Evolutionary conservation across 2,797 vertebrate genomes (phyloP), one percentile per base, ranked within the genome.

Genomic region (Typhlichthys eigenmanni): DNA sequence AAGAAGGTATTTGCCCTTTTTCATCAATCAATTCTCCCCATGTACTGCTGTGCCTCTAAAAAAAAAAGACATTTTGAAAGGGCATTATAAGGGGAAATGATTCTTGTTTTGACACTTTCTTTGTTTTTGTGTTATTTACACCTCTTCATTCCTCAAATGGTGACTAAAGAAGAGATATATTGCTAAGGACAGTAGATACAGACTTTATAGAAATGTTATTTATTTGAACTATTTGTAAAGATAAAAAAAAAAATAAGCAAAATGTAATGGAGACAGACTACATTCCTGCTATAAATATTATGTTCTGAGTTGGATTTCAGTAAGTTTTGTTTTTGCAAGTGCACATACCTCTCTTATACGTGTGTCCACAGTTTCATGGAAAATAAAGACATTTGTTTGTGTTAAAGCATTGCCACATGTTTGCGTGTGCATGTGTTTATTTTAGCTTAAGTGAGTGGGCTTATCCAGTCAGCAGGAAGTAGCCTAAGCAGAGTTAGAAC

Each of bases 381-480:
- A 84, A 92, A 90, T 89, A 92, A 92, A 84, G 79, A 74, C 84
- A 87, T 90, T 88, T 67, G 79, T 92, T 92, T 93, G 87, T 90
- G 82, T 73, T 92, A 82, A 72, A 34, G 19, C 13, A 38, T 34
- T 16, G 34, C 9, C 7, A 46, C 63, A 11, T 50, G 5, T 51
- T 43, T 9, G 43, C 11, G 29, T 10, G 2, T 47, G 9, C 63
- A 8, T 47, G 13, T n/a, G 38, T 55, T n/a, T 57, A 4, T 38
- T n/a, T 43, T 60, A 8, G 43, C 3, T 11, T 13, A n/a, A 17
- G 10, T 13, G 16, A 52, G 50, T 4, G 11, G 24, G 19, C 17
- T 13, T 34, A 13, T 38, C 60, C 10, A 63, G 19, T 14, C 12
- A 6, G 13, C 5, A 45, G 32, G 34, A 68, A 64, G 12, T 19